Evolutionary conservation across 2,888 invertebrate genomes (phyloP).

Genomic region (Chirona hameri): DNA sequence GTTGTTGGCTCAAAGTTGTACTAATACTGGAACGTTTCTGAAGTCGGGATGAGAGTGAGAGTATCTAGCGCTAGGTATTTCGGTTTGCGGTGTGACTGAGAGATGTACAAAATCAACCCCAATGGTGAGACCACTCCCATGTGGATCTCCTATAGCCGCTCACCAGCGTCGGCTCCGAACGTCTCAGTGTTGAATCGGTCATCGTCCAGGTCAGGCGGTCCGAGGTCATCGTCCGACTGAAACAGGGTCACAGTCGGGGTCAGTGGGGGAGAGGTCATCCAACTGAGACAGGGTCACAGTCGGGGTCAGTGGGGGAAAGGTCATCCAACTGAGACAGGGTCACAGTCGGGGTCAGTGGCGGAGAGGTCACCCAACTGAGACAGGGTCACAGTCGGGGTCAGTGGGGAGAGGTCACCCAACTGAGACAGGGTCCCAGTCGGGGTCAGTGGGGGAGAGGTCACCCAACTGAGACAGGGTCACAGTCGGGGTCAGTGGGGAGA

Average conservation of each 20-base stretch:
- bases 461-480: constrained; percentile 30
- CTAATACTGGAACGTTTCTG: too few relatives aligned
- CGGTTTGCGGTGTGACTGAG: too few relatives aligned
- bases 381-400: neutral
- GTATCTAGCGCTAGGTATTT: too few relatives aligned
- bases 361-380: constrained; percentile 33
- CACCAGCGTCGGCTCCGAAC: constrained; percentile 69
- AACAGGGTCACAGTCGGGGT: neutral
- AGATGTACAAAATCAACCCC: too few relatives aligned
- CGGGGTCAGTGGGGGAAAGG: neutral
- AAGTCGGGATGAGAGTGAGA: too few relatives aligned
- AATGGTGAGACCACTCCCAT: too few relatives aligned
- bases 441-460: constrained; percentile 2
- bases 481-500: neutral
- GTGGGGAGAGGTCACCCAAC: constrained; percentile 33
- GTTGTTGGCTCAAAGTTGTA: too few relatives aligned
- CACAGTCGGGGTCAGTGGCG: neutral
- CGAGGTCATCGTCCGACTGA: constrained; percentile 37
- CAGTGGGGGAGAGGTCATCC: constrained; percentile 30
- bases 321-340: constrained; percentile 34
- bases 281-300: constrained; percentile 25
- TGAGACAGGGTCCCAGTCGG: neutral
- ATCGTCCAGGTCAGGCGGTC: constrained; percentile 52
- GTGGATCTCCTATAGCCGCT: neutral
- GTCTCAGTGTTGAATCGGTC: constrained; percentile 91